A percentile compares a stretch with the other conserved stretches of the same genome.
These are phyloP conservation scores for Criorhina ranunculi DNA, from an alignment of 2,888 invertebrate genomes.

Conservation along the genomic window DNA sequence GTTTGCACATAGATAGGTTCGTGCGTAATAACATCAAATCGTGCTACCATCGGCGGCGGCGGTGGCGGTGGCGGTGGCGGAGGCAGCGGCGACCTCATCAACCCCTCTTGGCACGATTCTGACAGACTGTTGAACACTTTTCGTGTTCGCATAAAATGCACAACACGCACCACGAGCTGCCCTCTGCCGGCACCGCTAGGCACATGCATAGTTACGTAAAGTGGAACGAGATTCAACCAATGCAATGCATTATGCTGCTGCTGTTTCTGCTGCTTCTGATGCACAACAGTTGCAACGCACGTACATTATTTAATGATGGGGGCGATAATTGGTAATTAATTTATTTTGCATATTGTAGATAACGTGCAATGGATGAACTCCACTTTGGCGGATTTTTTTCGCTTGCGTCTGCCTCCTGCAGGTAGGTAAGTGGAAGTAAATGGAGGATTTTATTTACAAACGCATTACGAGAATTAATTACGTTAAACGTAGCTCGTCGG, in stretches of 20 bases:
- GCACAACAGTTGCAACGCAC: slow-evolving; percentile 71
- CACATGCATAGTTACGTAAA: slow-evolving; percentile 61
- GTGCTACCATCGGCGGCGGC: slow-evolving; percentile 52
- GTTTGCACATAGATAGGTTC: slow-evolving; percentile 76
- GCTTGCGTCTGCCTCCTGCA: slow-evolving; percentile 29
- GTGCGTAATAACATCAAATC: slow-evolving; percentile 78
- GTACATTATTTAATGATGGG: slow-evolving; percentile 79
- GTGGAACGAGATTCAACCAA: slow-evolving; percentile 49
- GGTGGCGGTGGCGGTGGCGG: slow-evolving; percentile 30
- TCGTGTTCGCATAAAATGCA: slow-evolving; percentile 77
- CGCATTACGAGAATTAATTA: slow-evolving; percentile 76
- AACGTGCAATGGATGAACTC: slow-evolving; percentile 76
- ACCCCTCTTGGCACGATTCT: slow-evolving; percentile 74
- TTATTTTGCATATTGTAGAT: slow-evolving; percentile 82
- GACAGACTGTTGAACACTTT: slow-evolving; percentile 77
- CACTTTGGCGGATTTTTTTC: slow-evolving; percentile 63
- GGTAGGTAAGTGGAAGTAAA: slow-evolving; percentile 24
- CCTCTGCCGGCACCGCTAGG: slow-evolving; percentile 67
- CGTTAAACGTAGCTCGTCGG: slow-evolving; percentile 63
- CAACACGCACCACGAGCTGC: slow-evolving; percentile 74
- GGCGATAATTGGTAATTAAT: slow-evolving; percentile 84
- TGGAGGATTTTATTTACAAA: slow-evolving; percentile 72
- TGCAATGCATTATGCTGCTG: slow-evolving; percentile 59
- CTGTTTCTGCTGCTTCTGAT: slow-evolving; percentile 39
- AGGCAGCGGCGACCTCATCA: slow-evolving; percentile 67